phyloP scores from a whole-genome alignment of 2,888 invertebrate genomes.

The Notodonta ziczac region DNA sequence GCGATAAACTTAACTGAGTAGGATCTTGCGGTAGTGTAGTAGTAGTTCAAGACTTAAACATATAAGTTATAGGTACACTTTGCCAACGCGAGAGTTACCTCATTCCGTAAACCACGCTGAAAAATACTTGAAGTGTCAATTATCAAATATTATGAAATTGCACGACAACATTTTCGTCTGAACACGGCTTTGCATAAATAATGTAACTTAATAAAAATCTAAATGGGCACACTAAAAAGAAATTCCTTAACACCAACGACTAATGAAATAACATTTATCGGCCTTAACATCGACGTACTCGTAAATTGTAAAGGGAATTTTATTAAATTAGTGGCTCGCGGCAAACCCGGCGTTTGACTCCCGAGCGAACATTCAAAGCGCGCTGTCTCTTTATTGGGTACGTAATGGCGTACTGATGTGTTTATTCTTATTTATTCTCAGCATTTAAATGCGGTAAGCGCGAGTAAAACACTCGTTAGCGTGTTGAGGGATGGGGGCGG shows the following conservation, averaged over 20 bases:
- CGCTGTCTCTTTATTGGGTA: conserved; percentile 31
- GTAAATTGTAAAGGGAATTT: conserved; percentile 4
- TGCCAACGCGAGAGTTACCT: background rate
- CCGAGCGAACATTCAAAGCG: conserved; percentile 22
- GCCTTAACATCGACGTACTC: conserved; percentile 19
- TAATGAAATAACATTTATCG: conserved; percentile 17
- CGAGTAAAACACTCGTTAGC: conserved; percentile 41
- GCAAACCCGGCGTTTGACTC: conserved; percentile 13
- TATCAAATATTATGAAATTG: background rate
- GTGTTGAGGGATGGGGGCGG: conserved; percentile 26
- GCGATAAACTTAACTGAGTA: too few species aligned
- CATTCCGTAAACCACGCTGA: background rate
- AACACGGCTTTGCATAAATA: background rate
- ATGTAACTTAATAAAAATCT: conserved; percentile 1
- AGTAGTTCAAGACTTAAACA: too few species aligned
- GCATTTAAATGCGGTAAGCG: conserved; percentile 36
- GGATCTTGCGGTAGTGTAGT: too few species aligned
- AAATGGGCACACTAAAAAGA: background rate
- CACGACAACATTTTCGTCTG: background rate
- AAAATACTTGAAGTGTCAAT: background rate
- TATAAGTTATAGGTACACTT: too few species aligned
- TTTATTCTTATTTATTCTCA: conserved; percentile 44
- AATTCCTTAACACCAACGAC: conserved; percentile 8
- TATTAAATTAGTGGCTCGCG: conserved; percentile 26
- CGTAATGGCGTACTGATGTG: conserved; percentile 32